Percentiles rank a stretch among this genome's conserved stretches.
phyloP scores from a whole-genome alignment of 1,140 invertebrate genomes.

The Musca vetustissima region DNA sequence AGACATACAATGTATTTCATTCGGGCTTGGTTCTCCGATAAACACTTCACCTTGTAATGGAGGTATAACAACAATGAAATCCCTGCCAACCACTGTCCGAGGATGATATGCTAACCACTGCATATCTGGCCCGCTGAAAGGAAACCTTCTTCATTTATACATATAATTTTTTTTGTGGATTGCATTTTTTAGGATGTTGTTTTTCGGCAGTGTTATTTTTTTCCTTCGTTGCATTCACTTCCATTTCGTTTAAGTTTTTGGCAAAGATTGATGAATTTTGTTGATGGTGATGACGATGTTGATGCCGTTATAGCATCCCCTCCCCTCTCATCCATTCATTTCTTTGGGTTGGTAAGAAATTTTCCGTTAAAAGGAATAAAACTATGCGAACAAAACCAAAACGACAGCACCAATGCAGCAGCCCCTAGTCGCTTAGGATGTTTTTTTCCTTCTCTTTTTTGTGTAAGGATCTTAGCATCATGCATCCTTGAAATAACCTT shows the following conservation, averaged over 20 bases:
- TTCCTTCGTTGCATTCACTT: slow-evolving; percentile 9
- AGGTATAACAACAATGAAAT: no score
- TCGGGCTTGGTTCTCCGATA: no score
- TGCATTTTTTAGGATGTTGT: slow-evolving; percentile 24
- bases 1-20: no score
- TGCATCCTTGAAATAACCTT: slow-evolving; percentile 55
- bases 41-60: no score
- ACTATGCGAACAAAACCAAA: background rate
- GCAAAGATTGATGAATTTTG: slow-evolving; percentile 55
- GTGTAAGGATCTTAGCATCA: slow-evolving; percentile 6
- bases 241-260: slow-evolving; percentile 45
- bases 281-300: slow-evolving; percentile 25
- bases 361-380: no score
- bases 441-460: background rate
- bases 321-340: slow-evolving; percentile 2
- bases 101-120: no score
- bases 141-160: background rate
- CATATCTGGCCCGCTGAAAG: no score
- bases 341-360: no score
- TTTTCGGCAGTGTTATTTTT: slow-evolving; percentile 30
- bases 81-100: no score
- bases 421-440: background rate
- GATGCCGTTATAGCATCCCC: slow-evolving; percentile 6
- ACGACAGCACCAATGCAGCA: background rate
- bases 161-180: background rate